phyloP scores from a whole-genome alignment of 2,888 invertebrate genomes.

The Glaucopsyche alexis region DNA sequence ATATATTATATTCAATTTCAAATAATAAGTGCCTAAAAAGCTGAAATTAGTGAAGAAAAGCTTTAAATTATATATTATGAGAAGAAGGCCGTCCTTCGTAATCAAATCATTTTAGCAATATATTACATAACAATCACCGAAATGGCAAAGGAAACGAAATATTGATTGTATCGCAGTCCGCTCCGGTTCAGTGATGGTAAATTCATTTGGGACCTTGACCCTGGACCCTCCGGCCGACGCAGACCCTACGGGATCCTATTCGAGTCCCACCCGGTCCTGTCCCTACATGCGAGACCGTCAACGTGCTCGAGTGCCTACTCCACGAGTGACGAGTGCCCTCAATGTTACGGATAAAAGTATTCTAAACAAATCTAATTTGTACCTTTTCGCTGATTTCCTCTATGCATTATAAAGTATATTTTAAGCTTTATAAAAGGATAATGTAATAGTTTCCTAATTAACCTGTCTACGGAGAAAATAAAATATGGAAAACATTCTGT shows the following conservation, averaged over 20 bases:
- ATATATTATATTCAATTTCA: not conserved
- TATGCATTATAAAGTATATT: not conserved
- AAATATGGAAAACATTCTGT: not conserved
- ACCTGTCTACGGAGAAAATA: not conserved
- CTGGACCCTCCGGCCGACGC: not conserved
- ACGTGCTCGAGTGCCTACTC: not conserved
- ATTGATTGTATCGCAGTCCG: constrained; percentile 15
- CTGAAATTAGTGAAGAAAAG: not conserved
- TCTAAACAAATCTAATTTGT: constrained; percentile 20
- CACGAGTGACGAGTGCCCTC: constrained; percentile 1
- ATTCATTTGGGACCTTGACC: constrained; percentile 18
- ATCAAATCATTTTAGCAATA: not conserved
- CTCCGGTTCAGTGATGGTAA: not conserved
- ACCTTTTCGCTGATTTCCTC: constrained; percentile 4
- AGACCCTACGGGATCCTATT: not conserved
- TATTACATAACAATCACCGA: not conserved
- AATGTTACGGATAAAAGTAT: constrained; percentile 10
- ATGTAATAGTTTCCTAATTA: not conserved
- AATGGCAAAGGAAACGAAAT: constrained; percentile 11
- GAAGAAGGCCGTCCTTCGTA: not conserved
- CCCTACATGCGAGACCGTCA: not conserved
- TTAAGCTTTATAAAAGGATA: not conserved
- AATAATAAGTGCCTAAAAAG: not conserved
- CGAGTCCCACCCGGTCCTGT: not conserved
- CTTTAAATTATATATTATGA: not conserved